Conservation (phyloP, 2,888 invertebrate genomes). For the Pelosia muscerda region DNA sequence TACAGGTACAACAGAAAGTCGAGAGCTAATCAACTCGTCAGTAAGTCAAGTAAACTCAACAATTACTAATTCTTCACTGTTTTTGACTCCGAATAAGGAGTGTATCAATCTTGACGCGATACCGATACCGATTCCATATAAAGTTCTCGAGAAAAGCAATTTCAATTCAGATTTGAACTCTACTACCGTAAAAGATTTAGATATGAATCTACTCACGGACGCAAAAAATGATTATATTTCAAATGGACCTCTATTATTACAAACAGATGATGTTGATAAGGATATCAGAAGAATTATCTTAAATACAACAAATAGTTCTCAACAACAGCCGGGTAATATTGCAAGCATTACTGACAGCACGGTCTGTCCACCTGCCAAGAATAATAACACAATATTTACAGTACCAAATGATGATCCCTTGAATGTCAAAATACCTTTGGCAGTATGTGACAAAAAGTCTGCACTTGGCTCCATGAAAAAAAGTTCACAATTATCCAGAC, state of each 20-base stretch:
- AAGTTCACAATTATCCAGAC: not conserved
- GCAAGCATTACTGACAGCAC: not conserved
- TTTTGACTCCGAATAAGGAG: not conserved
- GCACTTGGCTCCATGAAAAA: not conserved
- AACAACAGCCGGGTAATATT: not conserved
- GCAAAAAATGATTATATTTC: not conserved
- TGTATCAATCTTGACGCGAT: not conserved
- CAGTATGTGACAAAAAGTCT: not conserved
- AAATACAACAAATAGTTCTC: not conserved
- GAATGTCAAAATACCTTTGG: constrained; percentile 20
- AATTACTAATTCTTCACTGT: not conserved
- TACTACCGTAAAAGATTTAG: not conserved
- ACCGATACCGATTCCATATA: constrained; percentile 6
- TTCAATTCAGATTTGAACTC: not conserved
- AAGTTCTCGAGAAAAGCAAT: not conserved
- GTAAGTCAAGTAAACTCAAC: not conserved
- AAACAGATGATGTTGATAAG: not conserved
- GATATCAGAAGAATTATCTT: too few relatives aligned
- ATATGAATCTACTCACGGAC: not conserved
- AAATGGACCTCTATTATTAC: not conserved
- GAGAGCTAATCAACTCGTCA: not conserved
- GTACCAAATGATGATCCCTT: constrained; percentile 6
- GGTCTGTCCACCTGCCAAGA: not conserved
- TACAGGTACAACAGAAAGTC: not conserved
- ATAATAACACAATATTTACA: not conserved